These are phyloP conservation scores for Nemurella pictetii DNA, from an alignment of 2,888 invertebrate species.

Conservation along the genomic window DNA sequence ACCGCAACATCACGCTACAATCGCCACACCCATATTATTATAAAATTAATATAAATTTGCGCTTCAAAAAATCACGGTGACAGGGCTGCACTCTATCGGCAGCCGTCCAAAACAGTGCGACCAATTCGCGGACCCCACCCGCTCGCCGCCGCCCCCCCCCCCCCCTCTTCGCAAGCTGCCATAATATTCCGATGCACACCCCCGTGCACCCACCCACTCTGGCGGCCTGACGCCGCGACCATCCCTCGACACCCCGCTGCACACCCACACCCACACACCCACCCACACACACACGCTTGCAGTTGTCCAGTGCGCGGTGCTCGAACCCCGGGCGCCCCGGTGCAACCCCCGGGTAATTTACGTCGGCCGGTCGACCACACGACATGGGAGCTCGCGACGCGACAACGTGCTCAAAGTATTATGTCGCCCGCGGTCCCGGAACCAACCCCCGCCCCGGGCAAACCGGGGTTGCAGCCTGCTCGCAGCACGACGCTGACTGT, in stretches of 20 bases:
- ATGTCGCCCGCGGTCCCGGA: not conserved
- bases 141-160: not conserved
- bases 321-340: not conserved
- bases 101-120: not conserved
- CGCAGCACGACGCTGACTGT: not conserved
- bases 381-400: not conserved
- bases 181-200: not conserved
- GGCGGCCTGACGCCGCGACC: not conserved
- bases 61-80: no score
- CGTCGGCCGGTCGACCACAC: not conserved
- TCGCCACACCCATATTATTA: no score
- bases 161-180: no score
- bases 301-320: not conserved
- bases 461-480: not conserved
- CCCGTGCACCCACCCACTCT: not conserved
- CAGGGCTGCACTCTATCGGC: not conserved
- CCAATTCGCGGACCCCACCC: not conserved
- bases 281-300: not conserved
- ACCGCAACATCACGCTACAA: no score
- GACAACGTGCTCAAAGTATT: not conserved
- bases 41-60: no score
- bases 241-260: not conserved
- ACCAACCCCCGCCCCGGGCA: not conserved
- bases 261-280: not conserved
- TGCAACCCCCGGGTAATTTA: not conserved